Percentiles rank a stretch among this genome's conserved stretches.
Evolutionary conservation across 2,888 invertebrate genomes (phyloP).

Genomic region (Catonia carolina): DNA sequence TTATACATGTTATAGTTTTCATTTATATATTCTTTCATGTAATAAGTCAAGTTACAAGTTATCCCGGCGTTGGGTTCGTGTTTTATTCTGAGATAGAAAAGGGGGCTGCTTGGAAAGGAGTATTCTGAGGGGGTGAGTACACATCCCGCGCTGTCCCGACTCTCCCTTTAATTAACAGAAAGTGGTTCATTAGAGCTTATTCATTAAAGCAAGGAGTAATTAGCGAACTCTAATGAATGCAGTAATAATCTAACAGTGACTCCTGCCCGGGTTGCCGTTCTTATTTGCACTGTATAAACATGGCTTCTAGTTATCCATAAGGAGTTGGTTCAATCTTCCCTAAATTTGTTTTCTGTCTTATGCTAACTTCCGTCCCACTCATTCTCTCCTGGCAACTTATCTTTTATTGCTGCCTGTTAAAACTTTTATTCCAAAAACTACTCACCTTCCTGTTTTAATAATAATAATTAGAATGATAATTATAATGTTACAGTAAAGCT

Average conservation of each 20-base stretch:
- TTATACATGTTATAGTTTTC: background rate
- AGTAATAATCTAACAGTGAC: conserved; percentile 55
- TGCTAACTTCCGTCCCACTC: too few species aligned
- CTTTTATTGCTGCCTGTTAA: too few species aligned
- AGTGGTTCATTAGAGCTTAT: conserved; percentile 87
- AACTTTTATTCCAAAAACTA: too few species aligned
- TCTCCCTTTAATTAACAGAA: conserved; percentile 81
- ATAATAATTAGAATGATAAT: too few species aligned
- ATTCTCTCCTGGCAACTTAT: too few species aligned
- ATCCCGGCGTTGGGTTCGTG: background rate
- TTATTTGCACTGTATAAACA: conserved; percentile 31
- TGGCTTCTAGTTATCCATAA: conserved; percentile 8
- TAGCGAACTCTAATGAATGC: conserved; percentile 82
- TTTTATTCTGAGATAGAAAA: conserved; percentile 31
- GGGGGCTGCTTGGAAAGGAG: conserved; percentile 21
- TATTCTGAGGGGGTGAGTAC: background rate
- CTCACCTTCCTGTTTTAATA: too few species aligned
- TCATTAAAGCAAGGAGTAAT: conserved; percentile 86
- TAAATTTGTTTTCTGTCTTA: too few species aligned
- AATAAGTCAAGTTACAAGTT: background rate
- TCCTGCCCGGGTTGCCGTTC: conserved; percentile 35
- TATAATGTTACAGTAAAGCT: too few species aligned
- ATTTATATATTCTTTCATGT: background rate
- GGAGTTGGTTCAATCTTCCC: too few species aligned
- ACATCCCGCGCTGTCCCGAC: conserved; percentile 35